phyloP scores from a whole-genome alignment of 2,888 invertebrate genomes.

The Acanthosepion esculentum region DNA sequence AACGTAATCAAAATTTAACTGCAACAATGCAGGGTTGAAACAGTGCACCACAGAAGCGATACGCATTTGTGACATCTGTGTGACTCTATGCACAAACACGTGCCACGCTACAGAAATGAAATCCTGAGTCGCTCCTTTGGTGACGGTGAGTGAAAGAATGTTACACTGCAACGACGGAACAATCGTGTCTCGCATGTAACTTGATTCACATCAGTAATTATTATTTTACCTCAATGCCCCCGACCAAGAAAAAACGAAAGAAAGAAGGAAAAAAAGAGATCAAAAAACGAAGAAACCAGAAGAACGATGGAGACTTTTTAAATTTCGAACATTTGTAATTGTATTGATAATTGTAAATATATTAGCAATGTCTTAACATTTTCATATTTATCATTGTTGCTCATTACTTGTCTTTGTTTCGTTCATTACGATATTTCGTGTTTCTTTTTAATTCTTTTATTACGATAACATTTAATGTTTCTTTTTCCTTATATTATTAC shows the following conservation, averaged over 20 bases:
- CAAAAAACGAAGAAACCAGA: too few relatives aligned
- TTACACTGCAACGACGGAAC: not conserved
- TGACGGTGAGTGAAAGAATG: not conserved
- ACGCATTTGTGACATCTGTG: not conserved
- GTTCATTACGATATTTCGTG: too few relatives aligned
- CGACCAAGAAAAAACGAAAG: not conserved
- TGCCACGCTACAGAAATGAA: not conserved
- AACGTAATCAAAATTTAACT: not conserved
- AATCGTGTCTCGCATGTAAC: not conserved
- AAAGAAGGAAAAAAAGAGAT: not conserved
- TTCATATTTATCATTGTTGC: too few relatives aligned
- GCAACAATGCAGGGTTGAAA: not conserved
- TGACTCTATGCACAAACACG: not conserved
- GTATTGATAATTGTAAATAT: conserved; percentile 33
- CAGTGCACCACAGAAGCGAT: not conserved
- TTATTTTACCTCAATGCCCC: not conserved
- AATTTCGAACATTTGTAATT: not conserved
- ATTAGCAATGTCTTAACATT: not conserved
- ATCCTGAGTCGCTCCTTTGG: not conserved
- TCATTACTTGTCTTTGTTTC: too few relatives aligned
- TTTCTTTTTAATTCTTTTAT: too few relatives aligned
- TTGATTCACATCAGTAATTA: not conserved
- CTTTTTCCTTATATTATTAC: too few relatives aligned
- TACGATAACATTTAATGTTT: too few relatives aligned
- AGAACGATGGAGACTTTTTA: not conserved